Base-by-base conservation (phyloP, 2,797 vertebrate genomes). In the Remorina albescens region DNA sequence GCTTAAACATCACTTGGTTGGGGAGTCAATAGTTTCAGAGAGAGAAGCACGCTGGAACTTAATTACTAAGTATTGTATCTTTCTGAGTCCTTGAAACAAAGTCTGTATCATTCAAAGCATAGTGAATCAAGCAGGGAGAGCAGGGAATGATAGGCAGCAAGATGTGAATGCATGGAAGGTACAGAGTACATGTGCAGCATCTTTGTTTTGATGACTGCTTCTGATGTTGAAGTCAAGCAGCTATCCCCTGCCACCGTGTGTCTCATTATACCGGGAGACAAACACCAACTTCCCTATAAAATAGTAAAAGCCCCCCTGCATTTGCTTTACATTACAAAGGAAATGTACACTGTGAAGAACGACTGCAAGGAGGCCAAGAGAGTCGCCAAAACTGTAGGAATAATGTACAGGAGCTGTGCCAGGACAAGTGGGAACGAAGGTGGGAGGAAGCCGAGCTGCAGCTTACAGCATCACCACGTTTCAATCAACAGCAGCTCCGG, bases 251-350 rank as follows among this genome's bases (percentile, higher is more conserved):
- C 68, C 56, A 83, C 67, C 41, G 70, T 13, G 60, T 62, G 70
- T 76, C 78, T 80, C 82, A 82, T 84, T 78, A 88, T 78, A 77
- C 53, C 47, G 6, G 36, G 53, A 81, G 79, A 85, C 75, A 86
- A 89, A 92, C 80, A 86, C 71, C 60, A 71, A 59, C 12, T 71
- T 69, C 71, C 66, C 57, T 63, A 53, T 57, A 59, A 78, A 71
- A 57, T 1, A 10, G 60, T 19, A 21, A 67, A 71, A 26, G n/a
- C n/a, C 32, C 23, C 3, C n/a, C 13, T 28, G 60, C 34, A 61
- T 82, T 80, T 44, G 49, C 59, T 21, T 81, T 67, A 77, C 76
- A 80, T 84, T 87, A 59, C 36, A 11, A 39, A 76, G 77, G 59
- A 32, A 30, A 74, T 64, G 42, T 49, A 54, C 44, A 32, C 61